Percentiles rank a stretch among this genome's conserved stretches.
phyloP scores from a whole-genome alignment of 2,797 vertebrate genomes.

The Alauda arvensis region DNA sequence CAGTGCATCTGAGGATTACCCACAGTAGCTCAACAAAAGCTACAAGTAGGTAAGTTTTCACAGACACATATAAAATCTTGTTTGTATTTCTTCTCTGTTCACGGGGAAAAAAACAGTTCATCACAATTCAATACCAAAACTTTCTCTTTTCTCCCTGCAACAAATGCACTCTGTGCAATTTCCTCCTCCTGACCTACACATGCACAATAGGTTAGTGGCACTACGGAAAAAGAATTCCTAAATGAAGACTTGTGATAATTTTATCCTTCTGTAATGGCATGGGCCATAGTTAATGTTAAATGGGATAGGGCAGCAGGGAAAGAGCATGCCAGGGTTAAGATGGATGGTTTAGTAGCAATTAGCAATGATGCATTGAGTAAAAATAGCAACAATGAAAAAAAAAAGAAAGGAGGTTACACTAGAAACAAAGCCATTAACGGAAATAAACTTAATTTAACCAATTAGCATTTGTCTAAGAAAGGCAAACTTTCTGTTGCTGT shows the following conservation, averaged over 20 bases:
- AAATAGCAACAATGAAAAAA: constrained; percentile 43
- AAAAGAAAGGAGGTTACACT: constrained; percentile 12
- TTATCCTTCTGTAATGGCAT: constrained; percentile 37
- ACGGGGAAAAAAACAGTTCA: accelerated
- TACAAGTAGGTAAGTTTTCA: not conserved
- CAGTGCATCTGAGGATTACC: not conserved
- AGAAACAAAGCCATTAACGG: constrained; percentile 48
- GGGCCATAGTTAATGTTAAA: constrained; percentile 55
- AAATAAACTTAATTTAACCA: constrained; percentile 57
- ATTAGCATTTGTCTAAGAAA: constrained; percentile 58
- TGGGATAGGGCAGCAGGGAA: constrained; percentile 36
- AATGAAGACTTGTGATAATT: constrained; percentile 32
- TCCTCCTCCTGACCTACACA: not conserved
- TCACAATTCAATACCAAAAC: not conserved
- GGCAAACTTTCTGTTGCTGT: constrained; percentile 18
- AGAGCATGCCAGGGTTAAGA: constrained; percentile 42
- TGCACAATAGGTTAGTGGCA: not conserved
- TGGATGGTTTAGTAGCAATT: constrained; percentile 62
- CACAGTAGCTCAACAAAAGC: not conserved
- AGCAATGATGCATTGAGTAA: constrained; percentile 51
- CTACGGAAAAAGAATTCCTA: not conserved
- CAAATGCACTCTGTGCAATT: not conserved
- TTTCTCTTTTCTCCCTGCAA: not conserved
- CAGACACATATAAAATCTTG: not conserved
- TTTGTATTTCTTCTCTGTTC: not conserved